phyloP scores from a whole-genome alignment of 2,888 invertebrate genomes.

The Lysandra coridon region DNA sequence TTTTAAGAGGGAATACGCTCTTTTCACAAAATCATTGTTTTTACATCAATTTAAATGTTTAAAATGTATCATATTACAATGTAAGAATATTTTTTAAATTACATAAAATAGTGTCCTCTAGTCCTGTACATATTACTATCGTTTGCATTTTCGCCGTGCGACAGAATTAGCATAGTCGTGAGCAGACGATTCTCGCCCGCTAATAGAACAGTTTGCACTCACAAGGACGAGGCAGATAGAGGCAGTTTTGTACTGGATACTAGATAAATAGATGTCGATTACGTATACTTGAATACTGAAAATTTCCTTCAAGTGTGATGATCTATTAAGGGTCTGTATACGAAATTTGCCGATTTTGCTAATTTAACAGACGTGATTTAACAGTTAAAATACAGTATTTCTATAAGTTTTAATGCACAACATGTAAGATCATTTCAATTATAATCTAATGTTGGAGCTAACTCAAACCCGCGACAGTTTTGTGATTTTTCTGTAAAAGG shows the following conservation, averaged over 20 bases:
- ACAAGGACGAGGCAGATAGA: neutral
- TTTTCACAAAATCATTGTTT: too few relatives aligned
- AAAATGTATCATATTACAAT: too few relatives aligned
- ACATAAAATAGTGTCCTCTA: neutral
- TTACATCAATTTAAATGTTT: too few relatives aligned
- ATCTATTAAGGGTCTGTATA: neutral
- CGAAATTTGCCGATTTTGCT: too few relatives aligned
- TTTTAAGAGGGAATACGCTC: too few relatives aligned
- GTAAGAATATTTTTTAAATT: neutral
- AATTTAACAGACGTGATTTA: too few relatives aligned
- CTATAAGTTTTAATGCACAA: too few relatives aligned
- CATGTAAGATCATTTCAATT: too few relatives aligned
- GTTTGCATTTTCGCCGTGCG: neutral
- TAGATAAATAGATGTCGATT: neutral
- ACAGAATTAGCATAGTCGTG: slow-evolving; percentile 15
- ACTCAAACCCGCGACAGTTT: too few relatives aligned
- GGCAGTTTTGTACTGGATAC: neutral
- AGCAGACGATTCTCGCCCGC: neutral
- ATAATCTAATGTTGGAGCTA: too few relatives aligned
- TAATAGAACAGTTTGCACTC: slow-evolving; percentile 7
- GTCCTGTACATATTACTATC: neutral
- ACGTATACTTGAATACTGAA: neutral
- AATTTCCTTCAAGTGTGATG: neutral
- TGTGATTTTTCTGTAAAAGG: too few relatives aligned
- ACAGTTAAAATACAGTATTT: too few relatives aligned